Evolutionary conservation across 2,888 invertebrate species (phyloP), one percentile per base, ranked within the genome.

Genomic region (Stomorhina lunata): DNA sequence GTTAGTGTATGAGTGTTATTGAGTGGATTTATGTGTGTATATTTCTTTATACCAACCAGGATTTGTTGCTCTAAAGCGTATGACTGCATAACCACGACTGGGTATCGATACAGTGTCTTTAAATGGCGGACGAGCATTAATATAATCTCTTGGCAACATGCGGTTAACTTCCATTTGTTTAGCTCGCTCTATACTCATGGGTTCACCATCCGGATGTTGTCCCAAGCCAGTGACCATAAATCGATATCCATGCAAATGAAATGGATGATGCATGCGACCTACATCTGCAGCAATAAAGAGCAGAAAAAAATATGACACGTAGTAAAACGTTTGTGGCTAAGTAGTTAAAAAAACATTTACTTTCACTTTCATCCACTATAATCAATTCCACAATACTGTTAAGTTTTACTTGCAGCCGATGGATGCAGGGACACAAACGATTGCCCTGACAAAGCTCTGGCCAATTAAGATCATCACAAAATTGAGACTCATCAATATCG

Each of bases 191-290:
- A 83, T 37, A 63, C 83, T 87, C 86, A 87, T 87, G 34, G 83
- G 87, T 40, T 63, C 50, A 4, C 82, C 85, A 12, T 50, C 63
- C 29, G 86, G 84, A 84, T 84, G 83, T 72, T 86, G 86, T 40
- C 87, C 87, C 81, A 87, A 84, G 65, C 86, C 87, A 76, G 87
- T 88, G 66, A 91, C 88, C 87, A 88, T 87, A 84, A 91, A 90
- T 80, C 87, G 86, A 86, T 89, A 86, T 32, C 88, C 89, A 85
- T 88, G 90, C 82, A 90, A 86, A 87, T 91, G 91, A 83, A 89
- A 89, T 69, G 91, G 90, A 88, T 91, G 91, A 87, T 88, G 88
- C 83, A 90, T 84, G 73, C 84, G 86, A 61, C 87, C 85, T 59
- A 85, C 79, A 81, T 65, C 89, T 90, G 84, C 81, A 86, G 7